Conservation (phyloP, 2,797 vertebrate species). For the Lophotriccus pileatus region DNA sequence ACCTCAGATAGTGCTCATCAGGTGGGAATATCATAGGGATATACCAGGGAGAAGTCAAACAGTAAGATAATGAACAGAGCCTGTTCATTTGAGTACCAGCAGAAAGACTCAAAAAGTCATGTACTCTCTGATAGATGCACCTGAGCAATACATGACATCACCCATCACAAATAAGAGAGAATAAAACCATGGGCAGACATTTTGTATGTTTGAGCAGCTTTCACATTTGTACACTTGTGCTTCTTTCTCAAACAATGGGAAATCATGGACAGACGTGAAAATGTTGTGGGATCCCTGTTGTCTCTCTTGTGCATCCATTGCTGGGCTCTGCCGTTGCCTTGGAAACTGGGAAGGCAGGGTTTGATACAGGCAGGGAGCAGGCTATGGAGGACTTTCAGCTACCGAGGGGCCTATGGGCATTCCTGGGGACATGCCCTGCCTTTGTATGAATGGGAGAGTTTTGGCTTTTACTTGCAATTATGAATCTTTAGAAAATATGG, state of each 20-base stretch:
- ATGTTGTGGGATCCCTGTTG: not conserved
- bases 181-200: not conserved
- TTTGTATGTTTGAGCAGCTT: not conserved
- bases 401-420: not conserved
- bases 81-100: not conserved
- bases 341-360: constrained; percentile 30
- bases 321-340: constrained; percentile 21
- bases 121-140: not conserved
- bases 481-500: not conserved
- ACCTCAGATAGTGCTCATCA: not conserved
- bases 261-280: not conserved
- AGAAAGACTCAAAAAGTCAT: not conserved
- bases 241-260: not conserved
- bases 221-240: not conserved
- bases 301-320: not conserved
- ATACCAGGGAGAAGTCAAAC: not conserved
- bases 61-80: not conserved
- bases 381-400: not conserved
- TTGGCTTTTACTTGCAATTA: not conserved
- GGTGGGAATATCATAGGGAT: not conserved
- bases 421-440: not conserved
- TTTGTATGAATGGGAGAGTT: not conserved
- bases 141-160: not conserved
- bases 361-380: not conserved
- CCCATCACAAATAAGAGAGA: not conserved